Base-by-base conservation (phyloP, 2,888 invertebrate species). In the Acanthopleura granulata region DNA sequence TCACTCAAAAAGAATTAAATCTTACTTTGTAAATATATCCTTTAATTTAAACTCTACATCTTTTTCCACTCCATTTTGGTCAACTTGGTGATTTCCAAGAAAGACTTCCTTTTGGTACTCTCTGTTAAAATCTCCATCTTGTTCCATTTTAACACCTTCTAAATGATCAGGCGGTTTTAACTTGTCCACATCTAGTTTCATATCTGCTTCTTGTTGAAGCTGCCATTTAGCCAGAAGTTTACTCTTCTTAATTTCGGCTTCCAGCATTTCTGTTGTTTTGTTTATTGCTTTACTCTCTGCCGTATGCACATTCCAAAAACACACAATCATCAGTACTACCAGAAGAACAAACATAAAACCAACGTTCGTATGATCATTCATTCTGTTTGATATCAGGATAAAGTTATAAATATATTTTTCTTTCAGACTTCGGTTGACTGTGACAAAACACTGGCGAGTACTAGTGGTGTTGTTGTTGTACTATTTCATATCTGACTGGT, bases 91-190 rank as follows among this genome's bases (percentile, higher is more conserved):
- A 79, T 90, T 83, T 6, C 91, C 91, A 18, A 91, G 81, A 75
- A 92, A 86, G 71, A 91, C 84, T 82, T 92, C 92, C 78, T 91
- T 90, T 78, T 90, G 87, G 77, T 90, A 92, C 12, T 91, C 88
- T 62, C 87, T 88, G 77, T 92, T 92, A 15, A 92, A 76, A 80
- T 91, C 90, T 4, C 92, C 92, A 84, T 92, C 91, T 73, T 90
- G 87, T 81, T 92, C 92, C 78, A 92, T 83, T 73, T 89, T 89
- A 3, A 92, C 87, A 22, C 86, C 91, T 78, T 91, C 90, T 40
- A 92, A 79, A 83, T 92, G 92, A 78, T 91, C 91, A 0, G 88
- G 89, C 18, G 89, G 88, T 66, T 86, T 80, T 4, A 91, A 81
- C 70, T 89, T 85, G 3, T 84, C 83, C 1, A 82, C 25, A 27